Conservation (phyloP, 92 coral and sea anemone species). For the Zoanthus solanderi region DNA sequence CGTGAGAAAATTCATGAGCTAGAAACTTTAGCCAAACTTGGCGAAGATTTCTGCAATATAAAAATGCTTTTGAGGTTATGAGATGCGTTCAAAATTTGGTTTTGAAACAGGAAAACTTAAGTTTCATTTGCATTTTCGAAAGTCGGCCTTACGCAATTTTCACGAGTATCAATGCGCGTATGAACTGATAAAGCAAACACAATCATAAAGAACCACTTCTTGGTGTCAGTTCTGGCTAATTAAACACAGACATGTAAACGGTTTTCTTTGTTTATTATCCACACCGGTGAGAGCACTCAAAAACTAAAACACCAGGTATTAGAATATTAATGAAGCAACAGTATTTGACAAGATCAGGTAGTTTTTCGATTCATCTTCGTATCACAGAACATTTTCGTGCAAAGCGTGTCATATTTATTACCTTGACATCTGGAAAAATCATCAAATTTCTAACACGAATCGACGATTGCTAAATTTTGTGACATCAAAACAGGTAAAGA, state of each 20-base stretch:
- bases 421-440: background rate
- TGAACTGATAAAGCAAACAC: conserved; percentile 5
- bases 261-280: conserved; percentile 7
- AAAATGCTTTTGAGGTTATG: background rate
- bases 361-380: background rate
- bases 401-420: background rate
- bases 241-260: conserved; percentile 45
- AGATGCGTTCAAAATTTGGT: conserved; percentile 6
- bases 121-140: background rate
- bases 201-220: background rate
- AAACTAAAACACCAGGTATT: background rate
- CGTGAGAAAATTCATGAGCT: too few species aligned
- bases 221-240: conserved; percentile 42
- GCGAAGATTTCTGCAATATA: too few species aligned
- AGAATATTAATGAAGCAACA: conserved; percentile 36
- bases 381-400: background rate
- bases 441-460: background rate
- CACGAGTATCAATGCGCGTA: background rate
- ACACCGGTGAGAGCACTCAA: background rate
- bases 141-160: background rate
- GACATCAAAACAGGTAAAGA: conserved; percentile 8
- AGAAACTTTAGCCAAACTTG: too few species aligned
- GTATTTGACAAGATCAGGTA: conserved; percentile 1
- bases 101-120: background rate
- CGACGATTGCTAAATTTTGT: background rate